These are phyloP conservation scores for Pecten maximus DNA, from an alignment of 2,888 invertebrate genomes.

Conservation along the genomic window DNA sequence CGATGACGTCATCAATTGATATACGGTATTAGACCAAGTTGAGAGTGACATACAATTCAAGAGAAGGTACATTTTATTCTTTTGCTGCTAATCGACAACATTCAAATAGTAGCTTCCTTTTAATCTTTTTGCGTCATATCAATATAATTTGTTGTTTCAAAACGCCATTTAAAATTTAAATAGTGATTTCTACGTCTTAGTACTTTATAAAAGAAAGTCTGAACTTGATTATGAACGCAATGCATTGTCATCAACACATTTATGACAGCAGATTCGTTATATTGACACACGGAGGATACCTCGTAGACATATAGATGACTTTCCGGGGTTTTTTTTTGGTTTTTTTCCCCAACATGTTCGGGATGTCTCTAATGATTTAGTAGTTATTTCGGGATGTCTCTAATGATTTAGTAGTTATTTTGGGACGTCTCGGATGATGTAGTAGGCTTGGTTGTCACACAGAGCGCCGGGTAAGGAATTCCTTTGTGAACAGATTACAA, in stretches of 20 bases:
- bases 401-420: conserved; percentile 5
- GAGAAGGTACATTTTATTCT: too few species aligned
- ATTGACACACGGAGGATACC: neutral
- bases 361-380: conserved; percentile 4
- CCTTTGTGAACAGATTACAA: neutral
- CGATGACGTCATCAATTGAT: too few species aligned
- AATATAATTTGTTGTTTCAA: too few species aligned
- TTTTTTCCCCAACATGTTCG: neutral
- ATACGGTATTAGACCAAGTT: too few species aligned
- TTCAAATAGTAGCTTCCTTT: too few species aligned
- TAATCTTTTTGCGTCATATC: too few species aligned
- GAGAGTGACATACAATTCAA: too few species aligned
- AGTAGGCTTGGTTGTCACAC: neutral
- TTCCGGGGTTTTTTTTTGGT: too few species aligned
- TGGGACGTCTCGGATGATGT: neutral
- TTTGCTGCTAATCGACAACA: too few species aligned
- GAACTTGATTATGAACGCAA: neutral
- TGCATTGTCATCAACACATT: neutral
- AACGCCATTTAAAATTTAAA: too few species aligned
- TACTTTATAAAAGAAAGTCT: neutral
- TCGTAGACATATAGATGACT: neutral
- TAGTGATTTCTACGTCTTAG: neutral
- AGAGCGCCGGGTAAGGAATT: neutral
- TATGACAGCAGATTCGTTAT: neutral
- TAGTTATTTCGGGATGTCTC: neutral